A percentile compares a stretch with the other conserved stretches of the same genome.
phyloP scores from a whole-genome alignment of 2,888 invertebrate species.

The Drosophila falleni region DNA sequence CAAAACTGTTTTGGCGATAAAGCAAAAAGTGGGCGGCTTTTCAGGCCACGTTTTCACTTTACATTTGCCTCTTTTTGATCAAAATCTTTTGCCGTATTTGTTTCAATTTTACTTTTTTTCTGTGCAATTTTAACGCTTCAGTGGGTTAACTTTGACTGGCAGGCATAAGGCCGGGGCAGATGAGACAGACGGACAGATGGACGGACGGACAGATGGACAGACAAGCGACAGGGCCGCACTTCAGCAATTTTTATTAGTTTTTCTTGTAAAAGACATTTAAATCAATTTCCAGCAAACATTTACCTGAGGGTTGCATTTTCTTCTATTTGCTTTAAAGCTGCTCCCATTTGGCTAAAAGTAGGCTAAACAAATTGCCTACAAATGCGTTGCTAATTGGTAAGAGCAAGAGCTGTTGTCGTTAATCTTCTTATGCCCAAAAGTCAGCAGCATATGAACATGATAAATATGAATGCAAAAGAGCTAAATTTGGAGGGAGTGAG shows the following conservation, averaged over 20 bases:
- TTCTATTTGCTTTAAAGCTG: conserved; percentile 29
- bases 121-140: conserved; percentile 83
- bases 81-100: conserved; percentile 71
- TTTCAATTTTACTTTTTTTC: conserved; percentile 74
- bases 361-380: conserved; percentile 66
- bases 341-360: conserved; percentile 36
- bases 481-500: background rate
- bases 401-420: conserved; percentile 33
- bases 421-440: conserved; percentile 59
- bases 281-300: conserved; percentile 44
- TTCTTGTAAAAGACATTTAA: conserved; percentile 44
- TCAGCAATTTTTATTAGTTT: conserved; percentile 66
- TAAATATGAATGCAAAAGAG: conserved; percentile 63
- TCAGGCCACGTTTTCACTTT: conserved; percentile 14
- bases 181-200: background rate
- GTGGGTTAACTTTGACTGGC: conserved; percentile 79
- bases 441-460: conserved; percentile 72
- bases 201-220: conserved; percentile 9
- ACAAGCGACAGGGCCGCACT: conserved; percentile 39
- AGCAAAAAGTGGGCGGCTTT: conserved; percentile 16
- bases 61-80: conserved; percentile 63
- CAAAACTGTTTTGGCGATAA: conserved; percentile 48
- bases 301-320: conserved; percentile 60
- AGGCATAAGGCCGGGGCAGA: conserved; percentile 41
- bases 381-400: conserved; percentile 74